Base-by-base conservation (phyloP, 1,140 invertebrate genomes). In the Solenopsis invicta region DNA sequence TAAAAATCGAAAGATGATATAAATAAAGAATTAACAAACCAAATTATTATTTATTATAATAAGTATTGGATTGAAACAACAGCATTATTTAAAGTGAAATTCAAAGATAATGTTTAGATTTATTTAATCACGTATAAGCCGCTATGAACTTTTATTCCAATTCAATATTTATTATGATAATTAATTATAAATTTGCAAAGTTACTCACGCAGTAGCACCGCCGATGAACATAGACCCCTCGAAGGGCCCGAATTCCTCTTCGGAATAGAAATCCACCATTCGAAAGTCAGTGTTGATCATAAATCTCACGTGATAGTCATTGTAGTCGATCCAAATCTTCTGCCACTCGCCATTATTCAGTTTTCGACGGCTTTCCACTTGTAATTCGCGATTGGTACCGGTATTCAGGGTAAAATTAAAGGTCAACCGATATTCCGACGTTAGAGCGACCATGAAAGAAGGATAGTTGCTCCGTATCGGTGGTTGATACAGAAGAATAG, bases 271-370 rank as follows among this genome's bases (percentile, higher is more conserved):
- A 95, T 98, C 97, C 4, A 98, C 97, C 98, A 98, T 98, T 95
- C 98, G 96, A 89, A 97, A 98, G 90, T 98, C 97, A 48, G 97
- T 98, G 93, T 99, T 99, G 76, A 99, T 97, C 97, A 98, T 98
- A 93, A 99, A 98, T 78, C 98, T 95, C n/a, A 99, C 98, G 94
- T 99, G 98, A 94, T 99, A 98, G 92, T 98, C 97, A 94, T 99
- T 99, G 92, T 98, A 98, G 95, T 98, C 98, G 87, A 98, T 98
- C 98, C 98, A 98, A 88, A 99, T 98, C 95, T 99, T 98, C 93
- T 99, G 98, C 98, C 98, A 99, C 93, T 99, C 98, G 0, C 98
- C 98, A 71, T 97, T 97, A 93, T 98, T 99, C 5, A 99, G 95
- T 93, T 97, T 97, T 85, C 97, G 95, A 87, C 97, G 96, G 18